Percentiles rank a stretch among this genome's conserved stretches.
Evolutionary conservation across 2,797 vertebrate genomes (phyloP).

Genomic region (Mormyrus proboscirostris): DNA sequence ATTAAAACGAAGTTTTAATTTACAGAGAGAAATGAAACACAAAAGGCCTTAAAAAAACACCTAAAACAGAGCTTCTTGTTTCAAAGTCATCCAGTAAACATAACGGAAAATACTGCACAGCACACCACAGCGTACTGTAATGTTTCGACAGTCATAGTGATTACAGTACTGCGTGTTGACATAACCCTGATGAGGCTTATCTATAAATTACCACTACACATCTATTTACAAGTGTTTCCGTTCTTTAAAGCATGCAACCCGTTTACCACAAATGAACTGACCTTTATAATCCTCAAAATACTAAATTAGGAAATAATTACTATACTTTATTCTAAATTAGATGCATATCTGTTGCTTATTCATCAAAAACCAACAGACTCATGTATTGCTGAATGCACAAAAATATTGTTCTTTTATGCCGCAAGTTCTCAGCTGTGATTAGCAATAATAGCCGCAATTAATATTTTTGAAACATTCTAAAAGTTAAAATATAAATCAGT

Average conservation of each 20-base stretch:
- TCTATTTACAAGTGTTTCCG: not conserved
- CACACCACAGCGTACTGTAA: not conserved
- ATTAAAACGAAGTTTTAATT: not conserved
- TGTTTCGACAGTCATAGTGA: not conserved
- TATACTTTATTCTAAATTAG: not conserved
- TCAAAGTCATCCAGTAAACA: not conserved
- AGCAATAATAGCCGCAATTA: not conserved
- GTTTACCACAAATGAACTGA: not conserved
- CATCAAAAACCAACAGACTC: not conserved
- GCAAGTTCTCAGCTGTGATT: not conserved
- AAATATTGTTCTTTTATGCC: not conserved
- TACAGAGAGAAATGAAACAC: not conserved
- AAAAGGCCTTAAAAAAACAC: not conserved
- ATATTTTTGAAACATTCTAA: not conserved
- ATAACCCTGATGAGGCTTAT: not conserved
- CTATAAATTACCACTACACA: not conserved
- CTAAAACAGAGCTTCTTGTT: not conserved
- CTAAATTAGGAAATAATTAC: not conserved
- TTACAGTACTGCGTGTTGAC: not conserved
- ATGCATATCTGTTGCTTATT: not conserved
- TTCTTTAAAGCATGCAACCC: conserved; percentile 5
- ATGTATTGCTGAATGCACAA: not conserved
- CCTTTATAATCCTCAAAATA: conserved; percentile 2
- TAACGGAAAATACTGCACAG: not conserved
- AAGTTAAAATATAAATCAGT: not conserved